Base-by-base conservation (phyloP, 2,888 invertebrate species). In the Spatulosminthurus flaviceps region DNA sequence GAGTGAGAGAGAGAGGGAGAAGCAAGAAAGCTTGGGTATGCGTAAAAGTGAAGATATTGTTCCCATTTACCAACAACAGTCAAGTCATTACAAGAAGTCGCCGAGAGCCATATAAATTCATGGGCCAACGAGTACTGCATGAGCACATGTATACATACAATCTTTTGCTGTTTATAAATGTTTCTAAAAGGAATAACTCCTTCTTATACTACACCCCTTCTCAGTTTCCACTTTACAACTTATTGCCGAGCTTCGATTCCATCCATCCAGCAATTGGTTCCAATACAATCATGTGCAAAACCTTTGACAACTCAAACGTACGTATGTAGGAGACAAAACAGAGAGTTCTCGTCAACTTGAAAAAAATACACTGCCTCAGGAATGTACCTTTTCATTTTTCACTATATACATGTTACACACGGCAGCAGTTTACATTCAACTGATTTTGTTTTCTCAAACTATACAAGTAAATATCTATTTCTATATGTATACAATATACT, bases 101-200 rank as follows among this genome's bases (percentile, higher is more conserved):
- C 67, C 67, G 67, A 67, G 67, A 67, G 67, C 67, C 26, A 26
- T 67, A 67, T 67, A 67, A 67, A 67, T 67, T 67, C 67, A 67
- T 67, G 67, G 67, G 67, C 67, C 67, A 67, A 67, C 26, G 67
- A 67, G 26, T 66, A 66, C 19, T 28, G 24, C 26, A 34, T 9
- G 5, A 34, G 4, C 4, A 4, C 34, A 34, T 34, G 5, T 9
- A 9, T 34, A 4, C 34, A 34, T 34, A 34, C 34, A 34, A n/a
- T n/a, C n/a, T 34, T 7, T 7, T 34, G 9, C 4, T 34, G 34
- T 34, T 34, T 9, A 7, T 34, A 34, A 7, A 34, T 34, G 34
- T 34, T n/a, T 60, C 21, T 2, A 21, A 26, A 64, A 64, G 11
- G n/a, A n/a, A 21, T 21, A 1, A 11, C 4, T 16, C 34, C 4